A percentile compares a stretch with the other conserved stretches of the same genome.
These are phyloP conservation scores for Vultur gryphus DNA, from an alignment of 2,797 vertebrate species.

Conservation along the genomic window DNA sequence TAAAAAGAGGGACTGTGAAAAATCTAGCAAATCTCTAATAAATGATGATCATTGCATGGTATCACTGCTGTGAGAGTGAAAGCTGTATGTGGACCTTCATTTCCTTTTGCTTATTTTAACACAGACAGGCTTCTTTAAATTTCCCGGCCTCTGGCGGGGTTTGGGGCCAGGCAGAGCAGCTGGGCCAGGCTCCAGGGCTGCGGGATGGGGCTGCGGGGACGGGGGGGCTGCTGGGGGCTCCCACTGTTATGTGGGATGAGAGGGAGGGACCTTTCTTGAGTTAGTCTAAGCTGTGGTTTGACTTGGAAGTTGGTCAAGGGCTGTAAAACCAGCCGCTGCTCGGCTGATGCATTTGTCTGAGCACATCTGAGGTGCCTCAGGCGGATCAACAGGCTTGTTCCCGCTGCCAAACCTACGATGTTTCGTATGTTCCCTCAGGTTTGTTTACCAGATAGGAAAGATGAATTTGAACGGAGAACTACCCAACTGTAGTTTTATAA, in stretches of 20 bases:
- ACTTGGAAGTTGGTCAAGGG: neutral
- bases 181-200: neutral
- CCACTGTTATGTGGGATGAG: accelerated
- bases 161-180: neutral
- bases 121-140: no score
- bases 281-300: neutral
- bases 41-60: accelerated
- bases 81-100: neutral
- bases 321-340: neutral
- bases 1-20: neutral
- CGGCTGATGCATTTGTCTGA: neutral
- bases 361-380: neutral
- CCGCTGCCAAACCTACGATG: neutral
- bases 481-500: neutral
- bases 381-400: neutral
- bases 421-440: neutral
- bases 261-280: neutral
- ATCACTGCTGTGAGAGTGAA: neutral
- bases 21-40: neutral
- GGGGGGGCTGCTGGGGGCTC: neutral
- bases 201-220: neutral
- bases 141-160: neutral
- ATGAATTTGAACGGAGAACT: neutral
- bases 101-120: neutral
- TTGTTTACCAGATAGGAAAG: neutral